Conservation (phyloP, 2,113 vertebrate species). For the Alaudala cheleensis region DNA sequence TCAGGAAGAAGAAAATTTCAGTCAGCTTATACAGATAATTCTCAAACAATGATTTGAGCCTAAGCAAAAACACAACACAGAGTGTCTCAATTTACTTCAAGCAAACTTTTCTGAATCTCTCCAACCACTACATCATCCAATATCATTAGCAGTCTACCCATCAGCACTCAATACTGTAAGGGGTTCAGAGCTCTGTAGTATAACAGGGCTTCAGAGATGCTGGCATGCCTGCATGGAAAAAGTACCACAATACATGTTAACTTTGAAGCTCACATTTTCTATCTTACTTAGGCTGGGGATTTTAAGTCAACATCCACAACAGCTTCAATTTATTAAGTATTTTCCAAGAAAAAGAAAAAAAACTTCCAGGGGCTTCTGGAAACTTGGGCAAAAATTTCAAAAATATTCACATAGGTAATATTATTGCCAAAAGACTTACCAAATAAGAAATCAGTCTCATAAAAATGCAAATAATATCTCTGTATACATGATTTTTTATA, state of each 20-base stretch:
- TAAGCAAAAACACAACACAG: not conserved
- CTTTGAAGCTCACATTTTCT: not conserved
- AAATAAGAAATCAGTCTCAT: not conserved
- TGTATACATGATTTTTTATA: not conserved
- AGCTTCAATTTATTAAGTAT: not conserved
- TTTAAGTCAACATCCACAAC: not conserved
- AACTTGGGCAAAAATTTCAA: not conserved
- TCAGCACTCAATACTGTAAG: not conserved
- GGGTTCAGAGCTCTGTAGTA: not conserved
- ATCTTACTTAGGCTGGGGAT: not conserved
- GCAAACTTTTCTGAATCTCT: not conserved
- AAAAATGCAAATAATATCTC: not conserved
- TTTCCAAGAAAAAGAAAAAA: not conserved
- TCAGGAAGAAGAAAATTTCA: not conserved
- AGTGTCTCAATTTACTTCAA: not conserved
- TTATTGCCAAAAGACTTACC: not conserved
- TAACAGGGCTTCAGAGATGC: not conserved
- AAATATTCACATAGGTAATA: not conserved
- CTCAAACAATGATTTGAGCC: not conserved
- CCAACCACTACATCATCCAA: not conserved
- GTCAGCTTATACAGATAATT: not conserved
- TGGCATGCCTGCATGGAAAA: not conserved
- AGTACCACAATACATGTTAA: not conserved
- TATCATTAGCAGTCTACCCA: not conserved
- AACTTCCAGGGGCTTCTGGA: not conserved